Conservation (phyloP, 2,113 vertebrate species). For the Silurus asotus region DNA sequence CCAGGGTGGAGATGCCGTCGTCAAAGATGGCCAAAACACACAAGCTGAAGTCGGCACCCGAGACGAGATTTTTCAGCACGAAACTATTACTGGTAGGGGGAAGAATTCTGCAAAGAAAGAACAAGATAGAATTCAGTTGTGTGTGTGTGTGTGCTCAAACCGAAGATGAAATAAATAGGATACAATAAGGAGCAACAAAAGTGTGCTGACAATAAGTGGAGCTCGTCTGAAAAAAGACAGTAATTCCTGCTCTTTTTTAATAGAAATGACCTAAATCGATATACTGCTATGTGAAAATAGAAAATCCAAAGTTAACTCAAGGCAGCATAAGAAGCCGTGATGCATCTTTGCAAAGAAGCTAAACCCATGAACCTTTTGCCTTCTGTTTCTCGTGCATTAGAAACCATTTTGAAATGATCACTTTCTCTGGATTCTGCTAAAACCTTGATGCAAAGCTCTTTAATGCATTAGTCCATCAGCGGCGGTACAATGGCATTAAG, state of each 20-base stretch:
- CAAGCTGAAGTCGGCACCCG: constrained; percentile 84
- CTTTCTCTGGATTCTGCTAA: constrained; percentile 2
- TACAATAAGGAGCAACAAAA: background rate
- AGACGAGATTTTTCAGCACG: constrained; percentile 83
- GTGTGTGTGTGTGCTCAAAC: background rate
- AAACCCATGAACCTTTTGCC: background rate
- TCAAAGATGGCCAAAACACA: constrained; percentile 88
- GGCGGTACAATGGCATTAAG: constrained; percentile 32
- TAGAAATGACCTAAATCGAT: constrained; percentile 20
- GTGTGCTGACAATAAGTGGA: background rate
- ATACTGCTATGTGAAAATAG: background rate
- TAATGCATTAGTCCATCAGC: constrained; percentile 32
- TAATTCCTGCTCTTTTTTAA: constrained; percentile 1
- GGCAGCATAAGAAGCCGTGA: background rate
- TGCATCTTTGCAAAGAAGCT: constrained; percentile 3
- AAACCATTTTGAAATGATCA: background rate
- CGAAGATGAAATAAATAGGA: background rate
- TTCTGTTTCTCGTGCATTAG: constrained; percentile 4
- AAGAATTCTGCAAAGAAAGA: constrained; percentile 74
- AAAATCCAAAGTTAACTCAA: constrained; percentile 1
- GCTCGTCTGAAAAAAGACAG: background rate
- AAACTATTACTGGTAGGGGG: constrained; percentile 82
- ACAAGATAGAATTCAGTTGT: background rate
- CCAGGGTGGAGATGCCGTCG: constrained; percentile 78
- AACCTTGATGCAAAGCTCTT: constrained; percentile 20